Conservation (phyloP, 2,113 vertebrate species). For the Cheirogaleus medius region DNA sequence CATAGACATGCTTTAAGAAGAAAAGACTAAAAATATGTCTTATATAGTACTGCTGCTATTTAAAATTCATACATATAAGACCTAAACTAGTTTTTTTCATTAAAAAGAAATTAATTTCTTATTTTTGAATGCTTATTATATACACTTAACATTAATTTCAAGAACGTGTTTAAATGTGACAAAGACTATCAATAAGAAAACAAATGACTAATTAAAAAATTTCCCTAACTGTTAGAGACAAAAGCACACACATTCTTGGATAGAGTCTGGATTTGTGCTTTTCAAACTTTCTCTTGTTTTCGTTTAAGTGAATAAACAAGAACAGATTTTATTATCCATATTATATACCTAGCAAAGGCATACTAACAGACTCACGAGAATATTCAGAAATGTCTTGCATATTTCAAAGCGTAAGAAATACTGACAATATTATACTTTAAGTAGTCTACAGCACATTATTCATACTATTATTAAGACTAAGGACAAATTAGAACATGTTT, state of each 20-base stretch:
- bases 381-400: slow-evolving; percentile 27
- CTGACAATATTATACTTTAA: slow-evolving; percentile 20
- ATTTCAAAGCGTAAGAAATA: slow-evolving; percentile 37
- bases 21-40: neutral
- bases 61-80: slow-evolving; percentile 18
- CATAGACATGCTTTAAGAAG: neutral
- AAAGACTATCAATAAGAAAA: slow-evolving; percentile 35
- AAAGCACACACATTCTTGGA: neutral
- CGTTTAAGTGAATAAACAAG: slow-evolving; percentile 43
- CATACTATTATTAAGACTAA: neutral
- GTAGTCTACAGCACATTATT: slow-evolving; percentile 21
- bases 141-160: slow-evolving; percentile 29
- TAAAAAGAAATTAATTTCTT: neutral
- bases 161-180: slow-evolving; percentile 27
- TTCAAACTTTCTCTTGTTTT: slow-evolving; percentile 50
- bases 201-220: slow-evolving; percentile 11
- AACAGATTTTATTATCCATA: slow-evolving; percentile 44
- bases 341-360: slow-evolving; percentile 44
- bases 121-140: slow-evolving; percentile 31
- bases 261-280: slow-evolving; percentile 11
- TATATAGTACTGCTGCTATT: neutral
- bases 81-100: neutral
- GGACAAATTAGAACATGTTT: slow-evolving; percentile 55
- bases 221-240: slow-evolving; percentile 12
- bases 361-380: neutral